A percentile compares a stretch with the other conserved stretches of the same genome.
Conservation (phyloP, 2,113 vertebrate species). For the Actenoides lindsayi region DNA sequence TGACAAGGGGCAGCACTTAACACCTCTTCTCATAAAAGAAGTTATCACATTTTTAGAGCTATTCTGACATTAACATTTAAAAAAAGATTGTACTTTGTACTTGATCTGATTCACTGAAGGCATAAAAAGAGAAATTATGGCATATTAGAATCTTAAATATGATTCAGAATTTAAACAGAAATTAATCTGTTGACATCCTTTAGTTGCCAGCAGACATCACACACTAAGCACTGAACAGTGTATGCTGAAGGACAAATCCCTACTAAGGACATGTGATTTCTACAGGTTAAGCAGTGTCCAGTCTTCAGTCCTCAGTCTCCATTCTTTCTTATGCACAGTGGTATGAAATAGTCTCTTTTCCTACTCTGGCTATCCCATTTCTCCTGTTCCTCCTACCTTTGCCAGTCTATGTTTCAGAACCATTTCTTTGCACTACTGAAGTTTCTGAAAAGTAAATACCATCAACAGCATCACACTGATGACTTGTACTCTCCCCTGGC, state of each 20-base stretch:
- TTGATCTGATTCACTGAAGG: neutral
- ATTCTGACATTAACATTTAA: neutral
- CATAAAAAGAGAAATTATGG: neutral
- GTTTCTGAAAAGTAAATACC: neutral
- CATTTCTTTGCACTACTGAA: neutral
- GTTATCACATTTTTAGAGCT: neutral
- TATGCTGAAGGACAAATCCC: neutral
- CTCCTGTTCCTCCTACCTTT: neutral
- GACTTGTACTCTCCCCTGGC: neutral
- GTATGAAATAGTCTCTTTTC: neutral
- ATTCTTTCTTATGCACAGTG: neutral
- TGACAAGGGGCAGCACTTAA: neutral
- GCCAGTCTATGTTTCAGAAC: neutral
- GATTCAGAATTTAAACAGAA: neutral
- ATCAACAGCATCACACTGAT: neutral
- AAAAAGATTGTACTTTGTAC: neutral
- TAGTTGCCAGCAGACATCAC: neutral
- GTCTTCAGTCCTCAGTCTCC: neutral
- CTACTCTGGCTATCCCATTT: neutral
- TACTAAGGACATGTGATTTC: neutral
- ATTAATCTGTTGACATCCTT: neutral
- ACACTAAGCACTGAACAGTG: neutral
- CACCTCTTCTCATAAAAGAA: neutral
- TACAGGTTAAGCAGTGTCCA: neutral
- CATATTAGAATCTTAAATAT: neutral